A percentile compares a stretch with the other conserved stretches of the same genome.
These are phyloP conservation scores for Proales similis DNA, from an alignment of 1,140 invertebrate species.

Conservation along the genomic window DNA sequence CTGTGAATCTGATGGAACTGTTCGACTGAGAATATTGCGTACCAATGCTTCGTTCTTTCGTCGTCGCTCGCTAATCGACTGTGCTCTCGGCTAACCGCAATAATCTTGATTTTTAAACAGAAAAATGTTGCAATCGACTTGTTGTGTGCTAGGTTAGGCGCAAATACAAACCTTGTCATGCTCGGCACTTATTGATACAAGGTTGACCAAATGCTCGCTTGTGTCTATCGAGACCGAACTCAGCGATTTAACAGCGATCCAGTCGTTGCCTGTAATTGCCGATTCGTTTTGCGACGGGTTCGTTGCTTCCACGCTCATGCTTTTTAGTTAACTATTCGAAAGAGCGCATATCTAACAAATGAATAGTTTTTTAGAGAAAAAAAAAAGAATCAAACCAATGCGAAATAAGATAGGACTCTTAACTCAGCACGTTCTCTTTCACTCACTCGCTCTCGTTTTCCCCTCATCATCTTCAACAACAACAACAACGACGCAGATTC, in stretches of 20 bases:
- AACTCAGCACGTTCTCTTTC: no score
- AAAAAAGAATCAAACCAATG: no score
- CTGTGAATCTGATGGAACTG: slow-evolving; percentile 31
- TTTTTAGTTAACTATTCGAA: no score
- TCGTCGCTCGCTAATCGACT: slow-evolving; percentile 12
- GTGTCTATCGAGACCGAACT: slow-evolving; percentile 7
- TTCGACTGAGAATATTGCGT: slow-evolving; percentile 11
- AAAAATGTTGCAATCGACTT: background rate
- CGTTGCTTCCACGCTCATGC: no score
- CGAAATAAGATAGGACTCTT: no score
- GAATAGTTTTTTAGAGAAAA: no score
- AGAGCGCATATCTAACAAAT: no score
- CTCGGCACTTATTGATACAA: slow-evolving; percentile 31
- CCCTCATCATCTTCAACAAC: no score
- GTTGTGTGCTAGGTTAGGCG: background rate
- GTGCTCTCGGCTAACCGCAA: slow-evolving; percentile 12
- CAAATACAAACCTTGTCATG: slow-evolving; percentile 28
- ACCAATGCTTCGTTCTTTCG: slow-evolving; percentile 19
- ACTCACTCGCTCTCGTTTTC: no score
- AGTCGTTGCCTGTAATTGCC: no score
- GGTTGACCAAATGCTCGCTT: slow-evolving; percentile 13
- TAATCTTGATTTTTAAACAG: slow-evolving; percentile 9
- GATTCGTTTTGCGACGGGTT: no score
- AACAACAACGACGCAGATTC: no score
- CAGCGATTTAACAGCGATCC: slow-evolving; percentile 19